phyloP scores from a whole-genome alignment of 2,888 invertebrate genomes.

The Sisyra nigra region DNA sequence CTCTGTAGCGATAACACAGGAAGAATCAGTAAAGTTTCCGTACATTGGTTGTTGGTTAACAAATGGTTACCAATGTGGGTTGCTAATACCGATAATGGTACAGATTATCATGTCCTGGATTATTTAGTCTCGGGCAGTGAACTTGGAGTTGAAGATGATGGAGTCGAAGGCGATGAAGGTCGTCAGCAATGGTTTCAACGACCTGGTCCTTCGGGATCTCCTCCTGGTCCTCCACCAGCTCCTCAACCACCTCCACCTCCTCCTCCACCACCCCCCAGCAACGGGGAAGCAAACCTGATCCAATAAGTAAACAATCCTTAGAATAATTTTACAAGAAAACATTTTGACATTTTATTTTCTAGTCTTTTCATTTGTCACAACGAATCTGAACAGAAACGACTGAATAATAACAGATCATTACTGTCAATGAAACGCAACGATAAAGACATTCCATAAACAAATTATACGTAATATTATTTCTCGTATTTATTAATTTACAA shows the following conservation, averaged over 20 bases:
- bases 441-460: no score
- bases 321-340: no score
- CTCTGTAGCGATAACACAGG: constrained; percentile 24
- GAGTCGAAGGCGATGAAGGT: constrained; percentile 7
- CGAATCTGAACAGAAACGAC: no score
- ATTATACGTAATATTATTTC: no score
- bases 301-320: no score
- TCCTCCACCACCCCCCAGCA: neutral
- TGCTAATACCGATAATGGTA: constrained; percentile 33
- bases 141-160: constrained; percentile 2
- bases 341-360: no score
- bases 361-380: no score
- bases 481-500: no score
- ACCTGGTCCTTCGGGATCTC: neutral
- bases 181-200: neutral
- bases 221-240: constrained; percentile 1
- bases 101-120: constrained; percentile 33
- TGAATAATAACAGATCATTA: no score
- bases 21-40: constrained; percentile 40
- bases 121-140: constrained; percentile 16
- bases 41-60: constrained; percentile 49
- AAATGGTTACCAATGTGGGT: constrained; percentile 49
- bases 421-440: no score
- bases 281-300: no score
- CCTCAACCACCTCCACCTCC: neutral